phyloP scores from a whole-genome alignment of 2,888 invertebrate genomes.

The Aleiodes leptofemur region DNA sequence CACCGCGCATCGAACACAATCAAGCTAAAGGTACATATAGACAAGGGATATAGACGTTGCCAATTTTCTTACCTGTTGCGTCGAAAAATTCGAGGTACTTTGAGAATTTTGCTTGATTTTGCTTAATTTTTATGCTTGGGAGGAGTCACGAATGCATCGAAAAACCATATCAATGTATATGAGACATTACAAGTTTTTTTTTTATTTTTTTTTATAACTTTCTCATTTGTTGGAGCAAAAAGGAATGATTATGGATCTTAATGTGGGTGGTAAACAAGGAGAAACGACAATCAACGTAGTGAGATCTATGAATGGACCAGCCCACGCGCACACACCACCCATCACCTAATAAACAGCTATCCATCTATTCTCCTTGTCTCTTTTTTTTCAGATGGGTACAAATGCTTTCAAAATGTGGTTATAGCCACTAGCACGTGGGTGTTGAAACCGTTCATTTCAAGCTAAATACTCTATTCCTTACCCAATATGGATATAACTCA shows the following conservation, averaged over 20 bases:
- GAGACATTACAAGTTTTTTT: neutral
- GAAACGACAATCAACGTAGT: constrained; percentile 41
- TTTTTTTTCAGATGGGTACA: constrained; percentile 40
- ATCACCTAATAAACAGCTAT: constrained; percentile 17
- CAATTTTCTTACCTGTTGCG: constrained; percentile 70
- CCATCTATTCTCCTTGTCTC: neutral
- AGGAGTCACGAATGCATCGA: neutral
- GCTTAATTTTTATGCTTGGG: neutral
- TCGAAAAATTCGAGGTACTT: neutral
- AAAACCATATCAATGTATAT: constrained; percentile 7
- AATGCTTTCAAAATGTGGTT: constrained; percentile 25
- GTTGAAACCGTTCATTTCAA: constrained; percentile 67
- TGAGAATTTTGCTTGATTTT: too few relatives aligned
- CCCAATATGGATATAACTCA: constrained; percentile 66
- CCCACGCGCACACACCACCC: constrained; percentile 65
- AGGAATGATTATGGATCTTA: constrained; percentile 29
- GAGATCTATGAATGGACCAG: constrained; percentile 68
- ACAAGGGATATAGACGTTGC: constrained; percentile 56
- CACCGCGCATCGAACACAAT: constrained; percentile 34
- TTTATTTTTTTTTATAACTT: neutral
- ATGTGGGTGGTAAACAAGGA: constrained; percentile 49
- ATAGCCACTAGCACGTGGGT: constrained; percentile 63
- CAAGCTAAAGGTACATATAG: constrained; percentile 7
- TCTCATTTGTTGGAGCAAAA: constrained; percentile 1
- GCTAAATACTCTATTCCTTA: constrained; percentile 65